phyloP scores from a whole-genome alignment of 2,797 vertebrate genomes.

The Sebastes minor region DNA sequence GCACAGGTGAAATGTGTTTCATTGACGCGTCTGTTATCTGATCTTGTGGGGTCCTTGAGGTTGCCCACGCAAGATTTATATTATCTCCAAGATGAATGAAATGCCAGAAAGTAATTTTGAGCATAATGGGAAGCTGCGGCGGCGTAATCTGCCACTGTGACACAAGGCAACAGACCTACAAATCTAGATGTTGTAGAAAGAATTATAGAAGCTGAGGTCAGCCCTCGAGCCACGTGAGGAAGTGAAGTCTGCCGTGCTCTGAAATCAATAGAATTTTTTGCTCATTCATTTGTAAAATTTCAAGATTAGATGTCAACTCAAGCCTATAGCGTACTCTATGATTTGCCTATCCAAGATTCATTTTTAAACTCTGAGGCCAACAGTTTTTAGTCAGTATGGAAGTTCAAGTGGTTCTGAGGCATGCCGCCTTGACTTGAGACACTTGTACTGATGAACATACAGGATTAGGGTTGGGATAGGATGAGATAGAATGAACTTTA shows the following conservation, averaged over 20 bases:
- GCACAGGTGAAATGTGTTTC: constrained; percentile 57
- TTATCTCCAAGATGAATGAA: constrained; percentile 66
- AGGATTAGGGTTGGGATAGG: background rate
- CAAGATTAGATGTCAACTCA: background rate
- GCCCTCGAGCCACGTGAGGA: background rate
- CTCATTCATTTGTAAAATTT: background rate
- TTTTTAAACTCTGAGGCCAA: background rate
- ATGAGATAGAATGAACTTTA: too few relatives aligned
- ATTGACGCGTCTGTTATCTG: constrained; percentile 57
- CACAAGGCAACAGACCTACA: constrained; percentile 19
- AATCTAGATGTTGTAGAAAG: constrained; percentile 15
- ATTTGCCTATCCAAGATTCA: background rate
- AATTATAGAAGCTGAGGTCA: constrained; percentile 4
- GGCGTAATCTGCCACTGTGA: constrained; percentile 38
- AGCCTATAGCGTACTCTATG: background rate
- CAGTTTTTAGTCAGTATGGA: background rate
- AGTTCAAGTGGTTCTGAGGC: background rate
- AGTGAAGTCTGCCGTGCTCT: background rate
- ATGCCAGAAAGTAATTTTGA: constrained; percentile 62
- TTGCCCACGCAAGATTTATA: constrained; percentile 51
- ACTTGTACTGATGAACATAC: background rate
- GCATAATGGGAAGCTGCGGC: constrained; percentile 41
- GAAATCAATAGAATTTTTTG: background rate
- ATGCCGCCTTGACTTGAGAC: background rate
- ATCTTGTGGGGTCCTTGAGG: constrained; percentile 45